Evolutionary conservation across 2,888 invertebrate genomes (phyloP).

Genomic region (Eugnorisma glareosa): DNA sequence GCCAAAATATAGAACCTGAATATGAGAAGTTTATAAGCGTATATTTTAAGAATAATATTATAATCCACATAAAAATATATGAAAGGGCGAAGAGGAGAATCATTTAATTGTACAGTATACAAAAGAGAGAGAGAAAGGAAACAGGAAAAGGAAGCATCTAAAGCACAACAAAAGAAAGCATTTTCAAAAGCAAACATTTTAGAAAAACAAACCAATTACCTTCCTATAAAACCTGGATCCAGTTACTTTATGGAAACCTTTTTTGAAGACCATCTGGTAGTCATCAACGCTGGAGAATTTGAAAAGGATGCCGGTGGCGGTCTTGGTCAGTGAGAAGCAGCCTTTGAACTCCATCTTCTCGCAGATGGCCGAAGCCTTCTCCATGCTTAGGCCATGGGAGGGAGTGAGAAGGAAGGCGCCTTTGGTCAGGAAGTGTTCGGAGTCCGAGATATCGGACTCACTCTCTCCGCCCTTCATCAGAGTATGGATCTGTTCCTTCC

Average conservation of each 20-base stretch:
- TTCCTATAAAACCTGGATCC: slow-evolving; percentile 96
- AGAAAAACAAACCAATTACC: slow-evolving; percentile 87
- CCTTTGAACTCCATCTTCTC: slow-evolving; percentile 97
- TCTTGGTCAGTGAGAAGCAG: slow-evolving; percentile 96
- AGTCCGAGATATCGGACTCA: slow-evolving; percentile 94
- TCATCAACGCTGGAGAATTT: slow-evolving; percentile 97
- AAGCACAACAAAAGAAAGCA: slow-evolving; percentile 54
- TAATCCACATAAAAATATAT: slow-evolving; percentile 22
- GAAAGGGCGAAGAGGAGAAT: slow-evolving; percentile 76
- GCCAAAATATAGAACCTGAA: not conserved
- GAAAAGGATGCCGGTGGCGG: slow-evolving; percentile 96
- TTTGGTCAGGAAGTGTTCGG: slow-evolving; percentile 94
- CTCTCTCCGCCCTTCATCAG: slow-evolving; percentile 94
- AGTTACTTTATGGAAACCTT: slow-evolving; percentile 96
- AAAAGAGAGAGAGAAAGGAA: slow-evolving; percentile 22
- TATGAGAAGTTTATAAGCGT: not conserved
- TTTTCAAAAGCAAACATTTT: slow-evolving; percentile 41
- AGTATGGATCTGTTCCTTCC: slow-evolving; percentile 89
- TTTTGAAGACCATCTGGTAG: slow-evolving; percentile 96
- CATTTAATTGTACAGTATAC: slow-evolving; percentile 8
- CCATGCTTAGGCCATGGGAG: slow-evolving; percentile 96
- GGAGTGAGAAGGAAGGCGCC: slow-evolving; percentile 96
- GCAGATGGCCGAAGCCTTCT: slow-evolving; percentile 95
- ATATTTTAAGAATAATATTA: not conserved
- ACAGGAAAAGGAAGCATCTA: slow-evolving; percentile 38